Base-by-base conservation (phyloP, 2,113 vertebrate genomes). In the Pontoporia blainvillei region DNA sequence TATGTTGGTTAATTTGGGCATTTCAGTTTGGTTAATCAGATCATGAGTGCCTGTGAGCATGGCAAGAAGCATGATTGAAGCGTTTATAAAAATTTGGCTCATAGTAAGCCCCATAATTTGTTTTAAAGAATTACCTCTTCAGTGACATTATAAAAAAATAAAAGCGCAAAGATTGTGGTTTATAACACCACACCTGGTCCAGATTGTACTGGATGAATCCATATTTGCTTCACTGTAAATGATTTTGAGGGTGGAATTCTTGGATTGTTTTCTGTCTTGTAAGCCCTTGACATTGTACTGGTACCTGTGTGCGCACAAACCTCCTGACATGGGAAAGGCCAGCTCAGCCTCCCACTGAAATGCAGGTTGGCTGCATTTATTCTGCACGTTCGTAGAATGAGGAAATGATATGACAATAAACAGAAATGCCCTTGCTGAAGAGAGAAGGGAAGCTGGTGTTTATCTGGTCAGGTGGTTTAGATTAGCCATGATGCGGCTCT, bases 381-480 rank as follows among this genome's bases (percentile, higher is more conserved):
- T 97, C 98, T 92, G 94, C 98, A 31, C 97, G 98, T 97, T 98
- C 98, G 93, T 98, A 98, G 98, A 97, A 98, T 98, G 98, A 98
- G 98, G 88, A 98, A 99, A 99, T 99, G 99, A 99, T 98, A 99
- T 98, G 97, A 99, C 99, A 99, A 99, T 99, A 99, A 99, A 99
- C 99, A 99, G 99, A 99, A 99, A 99, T 99, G 98, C 98, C 98
- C 98, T 99, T 98, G 97, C 97, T 98, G 98, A 98, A 97, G 98
- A 98, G 98, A 97, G 98, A 98, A 98, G 98, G 98, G 98, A 98
- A 98, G 97, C 98, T 98, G 97, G 99, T 99, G 99, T 98, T 99
- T 99, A 99, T 99, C 98, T 98, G 98, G 98, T 99, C 98, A 99
- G 99, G 99, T 99, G 99, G 99, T 99, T 99, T 99, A 99, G 99